phyloP scores from a whole-genome alignment of 2,888 invertebrate genomes.

The Mesorhabditis spiculigera region DNA sequence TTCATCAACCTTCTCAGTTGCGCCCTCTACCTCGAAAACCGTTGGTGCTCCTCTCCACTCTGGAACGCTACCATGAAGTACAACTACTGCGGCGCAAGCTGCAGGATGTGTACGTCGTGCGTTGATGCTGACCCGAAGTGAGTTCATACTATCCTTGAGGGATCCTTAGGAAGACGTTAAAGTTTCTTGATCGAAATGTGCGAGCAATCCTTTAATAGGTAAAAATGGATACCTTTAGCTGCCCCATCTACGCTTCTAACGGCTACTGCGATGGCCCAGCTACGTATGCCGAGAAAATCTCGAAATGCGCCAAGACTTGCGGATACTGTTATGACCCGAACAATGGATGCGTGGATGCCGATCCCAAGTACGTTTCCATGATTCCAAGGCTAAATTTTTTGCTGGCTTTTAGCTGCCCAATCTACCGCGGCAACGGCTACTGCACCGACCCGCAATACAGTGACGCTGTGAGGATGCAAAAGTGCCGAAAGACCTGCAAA shows the following conservation, averaged over 20 bases:
- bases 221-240: not conserved
- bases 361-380: not conserved
- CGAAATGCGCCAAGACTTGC: not conserved
- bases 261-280: not conserved
- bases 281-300: not conserved
- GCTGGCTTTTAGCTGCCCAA: not conserved
- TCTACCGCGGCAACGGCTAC: not conserved
- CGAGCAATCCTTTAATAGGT: too few relatives aligned
- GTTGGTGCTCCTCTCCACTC: not conserved
- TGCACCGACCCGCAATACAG: not conserved
- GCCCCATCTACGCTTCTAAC: not conserved
- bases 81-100: not conserved
- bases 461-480: not conserved
- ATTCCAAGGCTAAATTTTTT: not conserved
- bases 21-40: not conserved
- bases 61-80: not conserved
- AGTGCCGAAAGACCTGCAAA: constrained; percentile 4
- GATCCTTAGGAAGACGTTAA: too few relatives aligned
- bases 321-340: not conserved
- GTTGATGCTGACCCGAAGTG: not conserved
- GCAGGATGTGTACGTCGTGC: not conserved
- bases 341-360: not conserved
- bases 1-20: not conserved
- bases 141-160: not conserved
- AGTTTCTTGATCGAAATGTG: too few relatives aligned